These are phyloP conservation scores for Limenitis camilla DNA, from an alignment of 2,888 invertebrate genomes.

Conservation along the genomic window DNA sequence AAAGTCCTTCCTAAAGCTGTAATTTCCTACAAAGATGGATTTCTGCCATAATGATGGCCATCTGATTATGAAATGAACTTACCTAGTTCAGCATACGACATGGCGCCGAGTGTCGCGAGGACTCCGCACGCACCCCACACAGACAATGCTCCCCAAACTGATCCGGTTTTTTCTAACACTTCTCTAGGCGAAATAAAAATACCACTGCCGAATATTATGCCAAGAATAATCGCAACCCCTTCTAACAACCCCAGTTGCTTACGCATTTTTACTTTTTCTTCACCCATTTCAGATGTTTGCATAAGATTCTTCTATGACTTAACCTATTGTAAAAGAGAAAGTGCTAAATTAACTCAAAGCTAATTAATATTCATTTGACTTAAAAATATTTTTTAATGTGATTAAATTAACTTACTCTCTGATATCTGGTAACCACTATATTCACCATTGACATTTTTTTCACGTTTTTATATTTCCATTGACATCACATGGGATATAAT, in stretches of 20 bases:
- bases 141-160: conserved; percentile 89
- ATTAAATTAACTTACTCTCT: too few species aligned
- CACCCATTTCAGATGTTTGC: conserved; percentile 38
- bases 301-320: conserved; percentile 7
- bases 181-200: conserved; percentile 98
- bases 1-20: too few species aligned
- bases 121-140: conserved; percentile 93
- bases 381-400: background rate
- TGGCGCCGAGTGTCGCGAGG: conserved; percentile 93
- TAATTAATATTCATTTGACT: conserved; percentile 23
- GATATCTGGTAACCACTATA: background rate
- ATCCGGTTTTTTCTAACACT: conserved; percentile 91
- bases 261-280: conserved; percentile 83
- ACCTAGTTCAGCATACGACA: conserved; percentile 97
- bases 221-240: conserved; percentile 94
- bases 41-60: too few species aligned
- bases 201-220: conserved; percentile 95
- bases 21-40: too few species aligned
- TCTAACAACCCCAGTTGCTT: conserved; percentile 92
- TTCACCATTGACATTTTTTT: background rate
- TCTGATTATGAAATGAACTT: too few species aligned
- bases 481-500: too few species aligned
- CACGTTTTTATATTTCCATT: background rate
- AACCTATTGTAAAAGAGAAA: conserved; percentile 23
- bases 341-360: conserved; percentile 32